These are phyloP conservation scores for Tenrec ecaudatus DNA, from an alignment of 2,113 vertebrate species.

Conservation along the genomic window DNA sequence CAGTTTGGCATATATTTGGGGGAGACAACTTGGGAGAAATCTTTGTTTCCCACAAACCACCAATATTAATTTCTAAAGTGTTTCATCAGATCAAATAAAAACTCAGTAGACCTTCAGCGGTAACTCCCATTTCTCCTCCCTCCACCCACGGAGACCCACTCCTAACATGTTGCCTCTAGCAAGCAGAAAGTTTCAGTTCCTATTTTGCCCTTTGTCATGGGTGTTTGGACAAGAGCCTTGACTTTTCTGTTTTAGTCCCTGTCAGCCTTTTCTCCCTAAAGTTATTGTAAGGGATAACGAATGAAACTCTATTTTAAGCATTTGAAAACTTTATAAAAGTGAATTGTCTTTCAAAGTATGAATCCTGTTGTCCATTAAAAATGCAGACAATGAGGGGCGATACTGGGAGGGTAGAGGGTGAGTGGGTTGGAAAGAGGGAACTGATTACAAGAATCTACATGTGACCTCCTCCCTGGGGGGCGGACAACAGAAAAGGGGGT, in stretches of 20 bases:
- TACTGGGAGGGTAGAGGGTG: too few species aligned
- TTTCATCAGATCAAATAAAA: neutral
- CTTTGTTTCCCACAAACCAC: neutral
- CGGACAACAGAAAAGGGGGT: too few species aligned
- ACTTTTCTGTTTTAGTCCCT: neutral
- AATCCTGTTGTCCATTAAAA: conserved; percentile 42
- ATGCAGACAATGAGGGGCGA: too few species aligned
- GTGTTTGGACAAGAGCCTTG: neutral
- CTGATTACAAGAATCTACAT: too few species aligned
- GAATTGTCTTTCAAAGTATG: neutral
- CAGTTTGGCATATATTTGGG: too few species aligned
- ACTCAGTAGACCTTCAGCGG: neutral
- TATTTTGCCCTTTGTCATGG: neutral
- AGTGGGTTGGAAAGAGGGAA: too few species aligned
- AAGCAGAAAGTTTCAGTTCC: neutral
- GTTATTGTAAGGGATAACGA: neutral
- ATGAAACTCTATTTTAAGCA: neutral
- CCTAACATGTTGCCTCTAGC: neutral
- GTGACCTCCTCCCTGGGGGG: too few species aligned
- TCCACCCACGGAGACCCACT: neutral
- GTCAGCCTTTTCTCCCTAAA: neutral
- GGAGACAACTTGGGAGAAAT: too few species aligned
- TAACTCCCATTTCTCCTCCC: neutral
- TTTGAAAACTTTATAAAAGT: conserved; percentile 20
- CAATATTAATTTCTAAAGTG: neutral